Evolutionary conservation across 2,888 invertebrate species (phyloP), one percentile per base, ranked within the genome.

Genomic region (Aspidiotus destructor): DNA sequence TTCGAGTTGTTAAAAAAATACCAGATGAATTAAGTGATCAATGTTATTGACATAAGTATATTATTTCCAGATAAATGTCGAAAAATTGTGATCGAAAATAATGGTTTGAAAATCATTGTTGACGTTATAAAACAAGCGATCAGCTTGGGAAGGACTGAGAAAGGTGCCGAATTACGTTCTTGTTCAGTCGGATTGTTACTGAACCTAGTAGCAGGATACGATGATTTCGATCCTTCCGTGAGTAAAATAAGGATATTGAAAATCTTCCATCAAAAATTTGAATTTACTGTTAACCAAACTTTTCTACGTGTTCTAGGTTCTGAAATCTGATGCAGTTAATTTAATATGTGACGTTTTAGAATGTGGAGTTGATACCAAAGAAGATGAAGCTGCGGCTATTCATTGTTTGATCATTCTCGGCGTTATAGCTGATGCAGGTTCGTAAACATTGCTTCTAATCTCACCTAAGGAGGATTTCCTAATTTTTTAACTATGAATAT

Each of bases 161-260:
- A 79, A 77, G 74, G 79, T 73, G 77, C 80, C 73, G 72, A 81
- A 78, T 79, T 86, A 77, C 77, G 86, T 73, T 83, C 83, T 77
- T 84, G 86, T 75, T 82, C 80, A 7, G 85, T 86, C 73, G 92
- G 92, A 72, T 84, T 88, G 69, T 79, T 93, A 60, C 82, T 92
- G 62, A 93, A 93, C 78, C 85, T 89, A 75, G 82, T 88, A 61
- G 84, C 88, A 71, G 87, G 87, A 15, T 87, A 89, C 73, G 84
- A 84, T 70, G 81, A 83, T 62, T 80, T 86, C 72, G 84, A 86
- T 67, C 83, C 85, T 73, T 79, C 77, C 75, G 78, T 78, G 65
- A 69, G 28, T 28, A 28, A 28, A 28, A 5, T 28, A 28, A 5
- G 1, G 2, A 28, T 28, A 61, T 28, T 3, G 28, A 28, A 13